Percentiles rank a stretch among this genome's conserved stretches.
Conservation (phyloP, 2,888 invertebrate species). For the Diloba caeruleocephala region DNA sequence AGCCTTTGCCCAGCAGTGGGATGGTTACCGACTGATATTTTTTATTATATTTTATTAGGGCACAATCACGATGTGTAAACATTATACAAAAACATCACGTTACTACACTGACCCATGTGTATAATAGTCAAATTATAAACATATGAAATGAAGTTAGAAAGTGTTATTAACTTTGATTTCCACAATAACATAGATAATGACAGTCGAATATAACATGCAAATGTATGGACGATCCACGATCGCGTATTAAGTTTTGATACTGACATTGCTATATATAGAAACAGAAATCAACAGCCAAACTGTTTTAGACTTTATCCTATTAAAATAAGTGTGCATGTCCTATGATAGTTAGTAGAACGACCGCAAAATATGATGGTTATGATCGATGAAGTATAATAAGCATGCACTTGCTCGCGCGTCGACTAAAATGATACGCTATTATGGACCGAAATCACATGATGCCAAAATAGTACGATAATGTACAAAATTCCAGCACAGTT, state of each 20-base stretch:
- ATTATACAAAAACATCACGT: conserved; percentile 10
- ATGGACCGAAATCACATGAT: conserved; percentile 72
- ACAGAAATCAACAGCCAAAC: conserved; percentile 16
- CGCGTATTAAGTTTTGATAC: conserved; percentile 65
- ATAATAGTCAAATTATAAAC: conserved; percentile 49
- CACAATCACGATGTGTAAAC: conserved; percentile 5
- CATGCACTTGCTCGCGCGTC: conserved; percentile 72
- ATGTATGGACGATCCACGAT: conserved; percentile 69
- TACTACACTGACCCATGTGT: conserved; percentile 2
- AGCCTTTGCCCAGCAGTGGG: no score
- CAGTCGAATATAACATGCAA: conserved; percentile 72
- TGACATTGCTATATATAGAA: conserved; percentile 47
- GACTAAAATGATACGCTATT: conserved; percentile 72
- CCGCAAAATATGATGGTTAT: conserved; percentile 20
- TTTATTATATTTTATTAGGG: no score
- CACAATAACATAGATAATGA: conserved; percentile 68
- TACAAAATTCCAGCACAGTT: conserved; percentile 62
- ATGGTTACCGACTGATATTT: neutral
- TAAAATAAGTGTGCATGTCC: conserved; percentile 23
- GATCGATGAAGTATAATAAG: conserved; percentile 66
- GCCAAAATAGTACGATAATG: conserved; percentile 64
- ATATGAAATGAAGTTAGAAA: conserved; percentile 67
- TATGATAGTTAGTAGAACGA: no score
- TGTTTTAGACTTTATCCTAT: conserved; percentile 44
- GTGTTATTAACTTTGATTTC: conserved; percentile 67